phyloP scores from a whole-genome alignment of 2,113 vertebrate species.

The Bos indicus region DNA sequence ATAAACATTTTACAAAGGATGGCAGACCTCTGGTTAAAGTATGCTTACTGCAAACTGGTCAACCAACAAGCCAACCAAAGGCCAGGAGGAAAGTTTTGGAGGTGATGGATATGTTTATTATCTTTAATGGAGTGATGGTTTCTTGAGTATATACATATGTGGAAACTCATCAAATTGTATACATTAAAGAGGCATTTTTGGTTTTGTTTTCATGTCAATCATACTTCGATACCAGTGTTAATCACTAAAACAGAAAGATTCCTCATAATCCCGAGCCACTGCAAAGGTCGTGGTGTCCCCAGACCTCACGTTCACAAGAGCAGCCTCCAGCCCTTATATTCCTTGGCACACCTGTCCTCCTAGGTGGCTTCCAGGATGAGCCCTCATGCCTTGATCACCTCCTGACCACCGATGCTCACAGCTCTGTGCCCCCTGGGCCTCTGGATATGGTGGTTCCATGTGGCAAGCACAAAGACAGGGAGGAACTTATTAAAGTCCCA shows the following conservation, averaged over 20 bases:
- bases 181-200: background rate
- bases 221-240: background rate
- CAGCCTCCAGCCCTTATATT: background rate
- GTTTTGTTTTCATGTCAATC: no score
- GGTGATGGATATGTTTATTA: background rate
- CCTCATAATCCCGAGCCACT: background rate
- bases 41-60: background rate
- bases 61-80: background rate
- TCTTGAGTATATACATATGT: background rate
- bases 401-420: background rate
- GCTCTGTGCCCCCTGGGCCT: background rate
- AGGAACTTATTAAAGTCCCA: background rate
- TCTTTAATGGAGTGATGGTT: background rate
- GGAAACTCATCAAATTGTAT: background rate
- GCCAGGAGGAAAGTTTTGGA: background rate
- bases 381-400: background rate
- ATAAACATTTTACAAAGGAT: background rate
- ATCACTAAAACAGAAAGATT: background rate
- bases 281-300: background rate
- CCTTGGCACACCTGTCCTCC: background rate
- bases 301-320: background rate
- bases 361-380: background rate
- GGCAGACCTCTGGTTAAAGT: background rate
- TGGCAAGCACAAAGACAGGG: fast-evolving
- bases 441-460: background rate